Percentiles rank a stretch among this genome's conserved stretches.
Conservation (phyloP, 2,797 vertebrate genomes). For the Coregonus sp. region DNA sequence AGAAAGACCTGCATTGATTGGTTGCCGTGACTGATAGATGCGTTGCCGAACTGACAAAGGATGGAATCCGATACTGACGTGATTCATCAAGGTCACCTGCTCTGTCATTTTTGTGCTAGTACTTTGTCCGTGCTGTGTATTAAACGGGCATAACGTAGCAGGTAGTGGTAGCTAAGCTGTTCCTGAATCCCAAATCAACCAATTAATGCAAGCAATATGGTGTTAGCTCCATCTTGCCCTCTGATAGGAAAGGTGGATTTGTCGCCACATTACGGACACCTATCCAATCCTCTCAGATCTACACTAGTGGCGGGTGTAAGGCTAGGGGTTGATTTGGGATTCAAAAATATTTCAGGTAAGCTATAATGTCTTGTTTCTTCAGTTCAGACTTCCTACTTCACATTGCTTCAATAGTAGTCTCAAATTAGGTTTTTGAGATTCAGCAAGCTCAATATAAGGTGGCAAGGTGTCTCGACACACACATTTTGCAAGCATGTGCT, state of each 20-base stretch:
- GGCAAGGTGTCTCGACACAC: neutral
- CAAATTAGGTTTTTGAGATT: neutral
- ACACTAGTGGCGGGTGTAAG: neutral
- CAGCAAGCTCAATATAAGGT: neutral
- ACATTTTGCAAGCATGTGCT: neutral
- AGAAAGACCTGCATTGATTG: no score
- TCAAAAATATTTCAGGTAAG: neutral
- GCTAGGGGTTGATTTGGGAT: neutral
- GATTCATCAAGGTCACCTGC: constrained; percentile 24
- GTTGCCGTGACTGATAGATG: no score
- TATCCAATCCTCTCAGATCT: neutral
- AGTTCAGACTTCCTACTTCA: neutral
- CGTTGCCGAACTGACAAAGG: no score
- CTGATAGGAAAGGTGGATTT: neutral
- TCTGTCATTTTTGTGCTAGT: neutral
- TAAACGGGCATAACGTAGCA: neutral
- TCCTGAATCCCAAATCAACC: neutral
- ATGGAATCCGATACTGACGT: constrained; percentile 11
- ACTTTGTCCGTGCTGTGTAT: neutral
- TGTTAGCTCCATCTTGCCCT: neutral
- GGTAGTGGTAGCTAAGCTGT: neutral
- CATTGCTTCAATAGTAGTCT: neutral
- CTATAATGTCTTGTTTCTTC: neutral
- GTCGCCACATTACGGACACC: neutral
- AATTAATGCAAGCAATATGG: neutral